Evolutionary conservation across 2,797 vertebrate genomes (phyloP), one percentile per base, ranked within the genome.

Genomic region (Rallus crepitans): DNA sequence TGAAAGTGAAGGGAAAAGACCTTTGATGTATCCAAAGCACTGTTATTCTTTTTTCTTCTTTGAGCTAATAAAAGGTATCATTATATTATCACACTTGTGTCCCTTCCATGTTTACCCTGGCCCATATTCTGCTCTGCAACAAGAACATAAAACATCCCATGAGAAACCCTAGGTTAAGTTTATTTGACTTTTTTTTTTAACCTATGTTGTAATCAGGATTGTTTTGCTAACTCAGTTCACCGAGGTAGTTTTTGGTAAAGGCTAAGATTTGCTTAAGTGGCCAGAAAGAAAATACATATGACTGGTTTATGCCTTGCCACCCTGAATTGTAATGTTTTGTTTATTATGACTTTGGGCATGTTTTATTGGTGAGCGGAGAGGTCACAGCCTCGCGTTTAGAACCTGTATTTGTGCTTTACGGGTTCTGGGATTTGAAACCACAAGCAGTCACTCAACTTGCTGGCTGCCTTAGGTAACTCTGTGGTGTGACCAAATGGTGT

Each of bases 201-300:
- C 66, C 69, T 95, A 91, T 90, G 89, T 92, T 97, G 83, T 95
- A 96, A 97, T 96, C 82, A 94, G 85, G 89, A 48, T 40, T 97
- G 96, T 97, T 97, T 98, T 98, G 94, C 95, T 97, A 95, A 95
- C 96, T 96, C 78, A 96, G 95, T 87, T 96, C 93, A 86, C 75
- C 2, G 70, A 96, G 94, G 96, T 93, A 96, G 64, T 85, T 96
- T 97, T 97, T 96, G 95, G 97, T 92, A 89, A 97, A 88, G 69
- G 52, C 94, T 94, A 91, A 95, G 95, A 91, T 93, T 91, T 95
- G 81, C 79, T 97, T 95, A 97, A 97, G 87, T 90, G 91, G 60
- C 93, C 94, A 97, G 87, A 86, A 90, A 89, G 93, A 97, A 97
- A 97, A 97, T 71, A 88, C 64, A 77, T 88, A 47, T 53, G 65